phyloP scores from a whole-genome alignment of 2,797 vertebrate species.

The Anguilla obscura region DNA sequence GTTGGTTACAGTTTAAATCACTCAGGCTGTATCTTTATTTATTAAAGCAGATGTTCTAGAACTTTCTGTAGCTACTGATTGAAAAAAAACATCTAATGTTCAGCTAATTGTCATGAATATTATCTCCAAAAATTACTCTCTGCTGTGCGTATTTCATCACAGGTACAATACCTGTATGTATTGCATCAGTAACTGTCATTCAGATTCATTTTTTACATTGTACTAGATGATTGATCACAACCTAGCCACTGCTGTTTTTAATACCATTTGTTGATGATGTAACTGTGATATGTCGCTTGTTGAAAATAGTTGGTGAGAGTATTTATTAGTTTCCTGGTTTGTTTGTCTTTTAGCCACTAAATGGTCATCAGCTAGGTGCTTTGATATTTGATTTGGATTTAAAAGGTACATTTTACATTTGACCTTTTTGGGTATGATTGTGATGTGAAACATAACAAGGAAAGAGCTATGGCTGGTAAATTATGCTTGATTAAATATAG shows the following conservation, averaged over 20 bases:
- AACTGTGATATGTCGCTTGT: background rate
- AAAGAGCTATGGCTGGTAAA: background rate
- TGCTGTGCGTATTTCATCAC: background rate
- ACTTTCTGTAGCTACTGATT: too few relatives aligned
- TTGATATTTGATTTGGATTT: background rate
- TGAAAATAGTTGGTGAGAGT: background rate
- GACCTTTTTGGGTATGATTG: background rate
- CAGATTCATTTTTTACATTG: too few relatives aligned
- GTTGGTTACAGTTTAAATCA: too few relatives aligned
- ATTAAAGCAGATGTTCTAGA: too few relatives aligned
- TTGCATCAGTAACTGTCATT: too few relatives aligned
- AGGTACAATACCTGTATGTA: background rate
- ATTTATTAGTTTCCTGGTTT: background rate
- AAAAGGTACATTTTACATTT: background rate
- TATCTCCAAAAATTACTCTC: background rate
- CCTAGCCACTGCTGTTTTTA: too few relatives aligned
- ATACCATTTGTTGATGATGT: background rate
- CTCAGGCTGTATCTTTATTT: too few relatives aligned
- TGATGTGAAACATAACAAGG: background rate
- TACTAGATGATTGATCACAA: too few relatives aligned
- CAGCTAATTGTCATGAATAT: too few relatives aligned
- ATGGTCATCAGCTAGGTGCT: background rate
- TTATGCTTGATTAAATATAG: background rate
- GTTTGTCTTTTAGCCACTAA: background rate
- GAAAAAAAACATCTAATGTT: too few relatives aligned